phyloP scores from a whole-genome alignment of 1,140 invertebrate species.

The Cryptotermes secundus region DNA sequence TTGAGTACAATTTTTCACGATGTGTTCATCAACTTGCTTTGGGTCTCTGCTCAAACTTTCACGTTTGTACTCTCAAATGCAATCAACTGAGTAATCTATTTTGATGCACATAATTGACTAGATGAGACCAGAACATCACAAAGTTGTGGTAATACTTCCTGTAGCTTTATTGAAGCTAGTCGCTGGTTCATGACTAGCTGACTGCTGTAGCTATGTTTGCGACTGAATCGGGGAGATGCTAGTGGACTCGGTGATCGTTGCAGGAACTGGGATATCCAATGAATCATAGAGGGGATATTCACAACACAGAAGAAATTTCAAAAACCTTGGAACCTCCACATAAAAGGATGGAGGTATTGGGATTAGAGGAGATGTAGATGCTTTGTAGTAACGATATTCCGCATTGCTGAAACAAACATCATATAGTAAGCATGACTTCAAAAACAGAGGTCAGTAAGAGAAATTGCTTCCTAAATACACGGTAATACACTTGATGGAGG shows the following conservation, averaged over 20 bases:
- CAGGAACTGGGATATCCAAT: slow-evolving; percentile 60
- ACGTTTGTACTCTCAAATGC: too few relatives aligned
- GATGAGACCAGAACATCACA: slow-evolving; percentile 22
- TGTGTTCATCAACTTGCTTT: too few relatives aligned
- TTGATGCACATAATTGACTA: background rate
- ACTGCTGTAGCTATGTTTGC: slow-evolving; percentile 71
- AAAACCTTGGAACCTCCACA: slow-evolving; percentile 72
- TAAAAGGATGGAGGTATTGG: slow-evolving; percentile 83
- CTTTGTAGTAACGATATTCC: slow-evolving; percentile 83
- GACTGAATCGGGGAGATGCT: slow-evolving; percentile 71
- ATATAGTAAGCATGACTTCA: background rate
- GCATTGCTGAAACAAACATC: slow-evolving; percentile 60
- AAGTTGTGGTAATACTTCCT: slow-evolving; percentile 19
- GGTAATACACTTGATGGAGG: too few relatives aligned
- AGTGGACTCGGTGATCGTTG: slow-evolving; percentile 67
- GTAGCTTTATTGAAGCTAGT: background rate
- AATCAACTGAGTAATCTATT: too few relatives aligned
- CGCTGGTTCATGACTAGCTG: slow-evolving; percentile 37
- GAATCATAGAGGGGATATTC: slow-evolving; percentile 85
- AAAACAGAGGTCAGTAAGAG: background rate
- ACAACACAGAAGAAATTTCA: slow-evolving; percentile 82
- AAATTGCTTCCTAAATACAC: too few relatives aligned
- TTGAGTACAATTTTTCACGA: too few relatives aligned
- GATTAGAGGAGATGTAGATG: slow-evolving; percentile 81
- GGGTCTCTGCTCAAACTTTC: too few relatives aligned